These are phyloP conservation scores for Schrankia costaestrigalis DNA, from an alignment of 2,888 invertebrate genomes.

Conservation along the genomic window DNA sequence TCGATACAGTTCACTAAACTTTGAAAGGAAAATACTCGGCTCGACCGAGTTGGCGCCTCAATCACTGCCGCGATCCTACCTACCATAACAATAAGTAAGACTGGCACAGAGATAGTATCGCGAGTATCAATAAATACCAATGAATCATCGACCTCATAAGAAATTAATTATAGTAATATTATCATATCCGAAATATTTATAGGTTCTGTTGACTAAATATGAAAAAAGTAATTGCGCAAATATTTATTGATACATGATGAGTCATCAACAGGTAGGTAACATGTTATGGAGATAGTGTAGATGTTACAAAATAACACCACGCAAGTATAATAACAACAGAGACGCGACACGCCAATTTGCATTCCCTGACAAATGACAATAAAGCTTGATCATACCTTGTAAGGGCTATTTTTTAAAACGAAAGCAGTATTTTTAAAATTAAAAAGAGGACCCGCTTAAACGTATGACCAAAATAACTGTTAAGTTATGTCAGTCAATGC, in stretches of 20 bases:
- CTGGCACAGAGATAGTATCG: too few relatives aligned
- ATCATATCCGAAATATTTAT: constrained; percentile 52
- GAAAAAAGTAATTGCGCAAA: constrained; percentile 17
- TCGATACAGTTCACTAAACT: constrained; percentile 35
- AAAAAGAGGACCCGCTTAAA: constrained; percentile 31
- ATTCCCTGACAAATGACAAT: constrained; percentile 49
- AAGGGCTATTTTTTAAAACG: constrained; percentile 37
- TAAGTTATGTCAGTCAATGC: constrained; percentile 36
- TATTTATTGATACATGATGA: constrained; percentile 41
- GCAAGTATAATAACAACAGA: constrained; percentile 27
- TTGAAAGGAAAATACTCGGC: constrained; percentile 49
- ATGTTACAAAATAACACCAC: constrained; percentile 29
- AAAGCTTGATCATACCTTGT: constrained; percentile 42
- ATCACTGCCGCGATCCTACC: too few relatives aligned
- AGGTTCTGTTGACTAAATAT: constrained; percentile 20
- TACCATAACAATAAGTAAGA: too few relatives aligned
- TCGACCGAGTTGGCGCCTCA: constrained; percentile 64
- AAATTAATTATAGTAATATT: constrained; percentile 39
- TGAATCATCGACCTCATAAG: constrained; percentile 42
- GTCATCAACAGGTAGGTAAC: constrained; percentile 42
- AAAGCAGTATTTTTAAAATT: constrained; percentile 49
- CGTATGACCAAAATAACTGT: constrained; percentile 40
- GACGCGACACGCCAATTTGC: constrained; percentile 44
- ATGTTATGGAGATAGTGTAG: constrained; percentile 43
- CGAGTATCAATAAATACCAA: constrained; percentile 37